Base-by-base conservation (phyloP, 2,113 vertebrate genomes). In the Platichthys flesus region DNA sequence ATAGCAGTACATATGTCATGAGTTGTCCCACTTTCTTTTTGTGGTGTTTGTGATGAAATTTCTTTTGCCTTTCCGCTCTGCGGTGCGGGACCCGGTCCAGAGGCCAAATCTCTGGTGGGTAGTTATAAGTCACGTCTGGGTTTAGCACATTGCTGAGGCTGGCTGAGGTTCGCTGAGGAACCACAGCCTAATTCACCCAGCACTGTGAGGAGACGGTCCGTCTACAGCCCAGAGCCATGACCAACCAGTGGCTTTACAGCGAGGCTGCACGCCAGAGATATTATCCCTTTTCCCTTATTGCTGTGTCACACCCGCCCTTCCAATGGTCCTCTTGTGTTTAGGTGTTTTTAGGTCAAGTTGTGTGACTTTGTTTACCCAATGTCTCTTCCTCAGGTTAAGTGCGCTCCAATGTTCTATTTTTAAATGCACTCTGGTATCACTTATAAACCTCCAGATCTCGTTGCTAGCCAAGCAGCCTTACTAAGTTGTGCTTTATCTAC, bases 141-240 rank as follows among this genome's bases (percentile, higher is more conserved):
- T 91, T 90, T 91, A 93, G 91, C 89, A 87, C 90, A 90, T 89
- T 90, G 89, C 91, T 83, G 89, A 93, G 88, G 85, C 86, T 90
- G 87, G 84, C 79, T 87, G 88, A 92, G 90, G 86, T 84, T 86
- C 58, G 52, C 72, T 72, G 83, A 82, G 67, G 90, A 94, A 94
- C 91, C 93, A 85, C 93, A 94, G 87, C 81, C 86, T 93, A 91
- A 94, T 91, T 91, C 85, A 90, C 76, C 66, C 82, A 81, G 88
- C 66, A 73, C 77, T 82, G 83, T 28, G 62, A 83, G 89, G 90
- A 93, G 89, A 93, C 90, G 81, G 88, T 75, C 90, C 90, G 92
- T 93, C 92, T 92, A 78, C 89, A 89, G 87, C 88, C 90, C 81
- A 85, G 83, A 90, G 84, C 90, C 89, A 91, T 88, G 82, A 84